phyloP scores from a whole-genome alignment of 2,113 vertebrate genomes.

The mouse (Mus musculus) region GRCm39 chr9:40307501-40308000 shows the following conservation, averaged over 20 bases:
- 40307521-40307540: neutral
- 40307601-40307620: neutral
- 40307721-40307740: fast-evolving
- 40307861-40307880: neutral
- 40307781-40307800: neutral
- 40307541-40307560: neutral
- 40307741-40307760: neutral
- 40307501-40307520: neutral
- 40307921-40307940: no score
- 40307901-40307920: no score
- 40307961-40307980: no score
- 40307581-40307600: neutral
- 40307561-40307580: neutral
- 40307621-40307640: neutral
- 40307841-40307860: neutral
- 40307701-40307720: neutral
- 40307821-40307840: neutral
- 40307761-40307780: neutral
- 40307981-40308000: no score
- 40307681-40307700: neutral
- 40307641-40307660: neutral
- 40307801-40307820: neutral
- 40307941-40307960: no score
- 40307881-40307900: neutral
- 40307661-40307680: neutral